Base-by-base conservation (phyloP, 37 sponge, comb jelly and placozoan genomes). In the Beroe forskalii region DNA sequence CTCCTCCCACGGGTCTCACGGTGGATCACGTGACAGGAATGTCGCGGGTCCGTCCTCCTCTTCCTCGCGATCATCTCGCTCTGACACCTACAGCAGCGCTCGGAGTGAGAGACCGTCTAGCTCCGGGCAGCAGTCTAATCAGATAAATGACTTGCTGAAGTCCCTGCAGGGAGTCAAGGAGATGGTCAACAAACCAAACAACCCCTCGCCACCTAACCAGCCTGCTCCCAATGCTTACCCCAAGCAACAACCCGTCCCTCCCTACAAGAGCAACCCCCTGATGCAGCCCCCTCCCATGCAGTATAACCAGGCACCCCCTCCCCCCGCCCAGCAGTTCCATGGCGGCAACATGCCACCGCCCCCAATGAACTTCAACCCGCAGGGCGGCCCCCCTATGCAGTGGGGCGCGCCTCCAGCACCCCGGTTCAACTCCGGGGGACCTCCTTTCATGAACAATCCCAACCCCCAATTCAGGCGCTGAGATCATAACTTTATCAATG, bases 401-500 rank as follows among this genome's bases (percentile, higher is more conserved):
- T 80, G 86, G 86, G 55, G 24, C 3, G 38, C 86, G 30, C 75
- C 75, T 1, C 75, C 75, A 35, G 30, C 25, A 4, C 31, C 31
- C 17, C 25, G 66, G 4, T 44, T 44, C 40, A 12, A 80, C 25
- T 12, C 55, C 3, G 55, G 86, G 22, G 25, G n/a, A 1, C 86
- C 86, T 22, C 86, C 86, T 80, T 33, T 69, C 33, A 48, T 48
- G 55, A 69, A 69, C 72, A 69, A 69, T 36, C 72, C 55, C 3
- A 80, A 80, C 55, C 37, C 28, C 4, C 86, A 80, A 80, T 80
- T 80, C 86, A 39, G 86, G 40, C n/a, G 86, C 3, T 80, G 86
- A 80, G 6, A 6, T n/a, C n/a, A n/a, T n/a, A n/a, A n/a, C n/a
- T n/a, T n/a, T n/a, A n/a, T n/a, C n/a, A n/a, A n/a, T n/a, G n/a